Evolutionary conservation across 1,140 invertebrate genomes (phyloP).

Genomic region (Pseudomyrmex pallidus): DNA sequence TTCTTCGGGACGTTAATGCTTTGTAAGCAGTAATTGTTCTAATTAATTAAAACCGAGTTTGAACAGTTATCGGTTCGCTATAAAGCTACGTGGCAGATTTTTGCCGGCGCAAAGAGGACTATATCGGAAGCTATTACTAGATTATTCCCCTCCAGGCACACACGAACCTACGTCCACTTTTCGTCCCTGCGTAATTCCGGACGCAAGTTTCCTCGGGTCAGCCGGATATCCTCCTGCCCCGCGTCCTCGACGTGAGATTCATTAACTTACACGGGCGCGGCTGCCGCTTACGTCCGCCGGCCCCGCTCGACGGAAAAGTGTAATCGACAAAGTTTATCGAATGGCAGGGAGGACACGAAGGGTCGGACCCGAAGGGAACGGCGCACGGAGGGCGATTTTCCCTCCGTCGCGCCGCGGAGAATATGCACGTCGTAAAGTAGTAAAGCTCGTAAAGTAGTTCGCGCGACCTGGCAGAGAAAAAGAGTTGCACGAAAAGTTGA

Average conservation of each 20-base stretch:
- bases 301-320: slow-evolving; percentile 77
- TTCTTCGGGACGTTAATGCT: not conserved
- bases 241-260: slow-evolving; percentile 74
- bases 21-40: not conserved
- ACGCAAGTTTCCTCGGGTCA: slow-evolving; percentile 63
- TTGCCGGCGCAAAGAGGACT: slow-evolving; percentile 32
- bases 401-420: slow-evolving; percentile 71
- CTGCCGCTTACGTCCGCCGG: slow-evolving; percentile 59
- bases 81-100: slow-evolving; percentile 16
- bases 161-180: slow-evolving; percentile 52
- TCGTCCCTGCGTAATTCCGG: slow-evolving; percentile 51
- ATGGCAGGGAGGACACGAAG: slow-evolving; percentile 74
- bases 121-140: slow-evolving; percentile 54
- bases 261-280: slow-evolving; percentile 76
- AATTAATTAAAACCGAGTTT: slow-evolving; percentile 42
- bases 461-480: slow-evolving; percentile 31
- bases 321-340: slow-evolving; percentile 83
- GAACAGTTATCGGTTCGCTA: slow-evolving; percentile 12
- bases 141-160: slow-evolving; percentile 52
- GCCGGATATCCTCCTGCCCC: slow-evolving; percentile 64
- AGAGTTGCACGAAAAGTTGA: slow-evolving; percentile 38
- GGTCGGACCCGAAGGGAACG: slow-evolving; percentile 68
- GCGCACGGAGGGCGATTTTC: slow-evolving; percentile 67
- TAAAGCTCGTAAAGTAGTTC: slow-evolving; percentile 70
- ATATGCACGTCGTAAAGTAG: slow-evolving; percentile 66